These are phyloP conservation scores for Epicauta chinensis DNA, from an alignment of 1,140 invertebrate genomes.

Conservation along the genomic window DNA sequence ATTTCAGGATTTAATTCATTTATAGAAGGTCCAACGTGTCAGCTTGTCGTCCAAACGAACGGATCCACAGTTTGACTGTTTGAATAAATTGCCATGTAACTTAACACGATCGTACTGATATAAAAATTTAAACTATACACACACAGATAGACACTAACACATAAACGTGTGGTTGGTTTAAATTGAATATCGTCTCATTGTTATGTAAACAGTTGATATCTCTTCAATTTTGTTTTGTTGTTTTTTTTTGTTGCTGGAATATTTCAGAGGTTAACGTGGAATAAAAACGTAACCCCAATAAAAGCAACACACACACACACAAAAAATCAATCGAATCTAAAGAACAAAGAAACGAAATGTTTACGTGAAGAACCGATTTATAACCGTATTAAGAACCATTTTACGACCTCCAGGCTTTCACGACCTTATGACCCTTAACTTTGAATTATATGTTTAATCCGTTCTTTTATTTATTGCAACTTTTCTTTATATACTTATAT, in stretches of 20 bases:
- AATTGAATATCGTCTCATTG: slow-evolving; percentile 13
- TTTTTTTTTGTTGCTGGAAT: too few species aligned
- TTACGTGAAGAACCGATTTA: slow-evolving; percentile 14
- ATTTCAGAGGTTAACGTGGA: too few species aligned
- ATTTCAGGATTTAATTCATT: too few species aligned
- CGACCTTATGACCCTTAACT: slow-evolving; percentile 18
- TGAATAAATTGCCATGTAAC: too few species aligned
- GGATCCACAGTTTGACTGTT: too few species aligned
- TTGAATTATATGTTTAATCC: slow-evolving; percentile 25
- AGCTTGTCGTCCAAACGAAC: too few species aligned
- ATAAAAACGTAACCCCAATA: too few species aligned
- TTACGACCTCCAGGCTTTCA: slow-evolving; percentile 14
- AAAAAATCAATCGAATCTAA: neutral
- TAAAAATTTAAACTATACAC: too few species aligned
- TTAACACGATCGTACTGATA: too few species aligned
- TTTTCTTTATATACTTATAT: slow-evolving; percentile 7
- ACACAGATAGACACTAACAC: too few species aligned
- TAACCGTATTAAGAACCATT: slow-evolving; percentile 24
- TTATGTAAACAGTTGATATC: slow-evolving; percentile 4
- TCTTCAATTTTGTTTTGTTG: neutral
- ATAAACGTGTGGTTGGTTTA: neutral
- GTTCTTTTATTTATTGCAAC: slow-evolving; percentile 21
- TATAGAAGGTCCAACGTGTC: too few species aligned
- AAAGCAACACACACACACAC: too few species aligned
- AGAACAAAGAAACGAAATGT: slow-evolving; percentile 13